A percentile compares a stretch with the other conserved stretches of the same genome.
These are phyloP conservation scores for Nephrocerus scutellatus DNA, from an alignment of 2,888 invertebrate species.

Conservation along the genomic window DNA sequence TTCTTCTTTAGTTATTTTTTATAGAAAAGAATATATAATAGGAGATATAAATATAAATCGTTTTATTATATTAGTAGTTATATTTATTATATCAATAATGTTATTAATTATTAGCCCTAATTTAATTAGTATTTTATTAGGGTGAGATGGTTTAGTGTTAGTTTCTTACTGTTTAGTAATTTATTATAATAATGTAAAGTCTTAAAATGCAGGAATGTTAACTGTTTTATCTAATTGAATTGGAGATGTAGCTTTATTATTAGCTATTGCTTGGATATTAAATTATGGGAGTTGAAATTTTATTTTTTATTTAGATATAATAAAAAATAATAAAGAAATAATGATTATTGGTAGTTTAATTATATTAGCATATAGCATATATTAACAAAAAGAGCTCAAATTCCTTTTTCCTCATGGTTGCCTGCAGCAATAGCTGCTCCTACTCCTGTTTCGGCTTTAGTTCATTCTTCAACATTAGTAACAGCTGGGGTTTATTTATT, in stretches of 20 bases:
- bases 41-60: conserved; percentile 54
- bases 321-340: conserved; percentile 48
- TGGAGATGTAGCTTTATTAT: conserved; percentile 62
- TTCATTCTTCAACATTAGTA: conserved; percentile 72
- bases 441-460: conserved; percentile 67
- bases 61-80: conserved; percentile 58
- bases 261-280: conserved; percentile 54
- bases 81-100: conserved; percentile 62
- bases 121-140: conserved; percentile 63
- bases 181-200: conserved; percentile 55
- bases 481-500: conserved; percentile 69
- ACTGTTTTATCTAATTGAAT: conserved; percentile 67
- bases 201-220: conserved; percentile 64
- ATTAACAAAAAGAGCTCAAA: conserved; percentile 75
- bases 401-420: conserved; percentile 71
- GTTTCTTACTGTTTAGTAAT: conserved; percentile 63
- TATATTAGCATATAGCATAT: conserved; percentile 53
- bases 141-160: conserved; percentile 67
- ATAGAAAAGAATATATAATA: conserved; percentile 58
- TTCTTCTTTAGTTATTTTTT: conserved; percentile 60
- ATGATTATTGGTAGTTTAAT: conserved; percentile 47
- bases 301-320: conserved; percentile 52
- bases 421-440: conserved; percentile 72
- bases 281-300: conserved; percentile 54
- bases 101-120: conserved; percentile 63